These are phyloP conservation scores for Nezara viridula DNA, from an alignment of 2,888 invertebrate species.

Conservation along the genomic window DNA sequence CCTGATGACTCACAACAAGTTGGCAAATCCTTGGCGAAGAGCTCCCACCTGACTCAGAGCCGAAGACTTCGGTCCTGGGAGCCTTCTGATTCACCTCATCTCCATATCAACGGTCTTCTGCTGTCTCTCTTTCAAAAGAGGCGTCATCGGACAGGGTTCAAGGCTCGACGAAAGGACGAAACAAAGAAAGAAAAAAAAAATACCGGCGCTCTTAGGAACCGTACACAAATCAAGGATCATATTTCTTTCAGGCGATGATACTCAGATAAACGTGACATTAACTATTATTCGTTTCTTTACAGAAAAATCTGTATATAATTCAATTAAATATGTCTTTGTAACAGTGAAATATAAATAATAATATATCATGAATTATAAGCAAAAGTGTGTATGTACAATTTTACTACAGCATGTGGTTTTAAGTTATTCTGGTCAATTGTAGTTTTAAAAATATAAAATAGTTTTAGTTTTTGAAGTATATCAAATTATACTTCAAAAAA, in stretches of 20 bases:
- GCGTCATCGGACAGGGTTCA: neutral
- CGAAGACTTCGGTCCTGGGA: neutral
- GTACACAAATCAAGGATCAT: constrained; percentile 2
- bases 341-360: too few relatives aligned
- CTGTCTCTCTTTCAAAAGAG: neutral
- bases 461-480: too few relatives aligned
- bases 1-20: constrained; percentile 23
- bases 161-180: neutral
- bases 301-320: too few relatives aligned
- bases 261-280: too few relatives aligned
- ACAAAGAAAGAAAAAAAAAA: neutral
- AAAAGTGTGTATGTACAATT: too few relatives aligned
- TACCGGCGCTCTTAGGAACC: neutral
- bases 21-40: neutral
- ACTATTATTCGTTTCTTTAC: too few relatives aligned
- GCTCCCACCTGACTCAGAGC: neutral
- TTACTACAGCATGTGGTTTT: too few relatives aligned
- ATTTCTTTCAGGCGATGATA: neutral
- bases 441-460: too few relatives aligned
- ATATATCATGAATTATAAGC: too few relatives aligned
- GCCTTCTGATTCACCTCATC: constrained; percentile 28
- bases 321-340: too few relatives aligned
- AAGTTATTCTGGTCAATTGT: too few relatives aligned
- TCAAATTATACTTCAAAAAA: too few relatives aligned
- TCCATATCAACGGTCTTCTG: constrained; percentile 16